These are phyloP conservation scores for Drosophila persimilis DNA, from an alignment of 1,140 invertebrate genomes.

Conservation along the genomic window DNA sequence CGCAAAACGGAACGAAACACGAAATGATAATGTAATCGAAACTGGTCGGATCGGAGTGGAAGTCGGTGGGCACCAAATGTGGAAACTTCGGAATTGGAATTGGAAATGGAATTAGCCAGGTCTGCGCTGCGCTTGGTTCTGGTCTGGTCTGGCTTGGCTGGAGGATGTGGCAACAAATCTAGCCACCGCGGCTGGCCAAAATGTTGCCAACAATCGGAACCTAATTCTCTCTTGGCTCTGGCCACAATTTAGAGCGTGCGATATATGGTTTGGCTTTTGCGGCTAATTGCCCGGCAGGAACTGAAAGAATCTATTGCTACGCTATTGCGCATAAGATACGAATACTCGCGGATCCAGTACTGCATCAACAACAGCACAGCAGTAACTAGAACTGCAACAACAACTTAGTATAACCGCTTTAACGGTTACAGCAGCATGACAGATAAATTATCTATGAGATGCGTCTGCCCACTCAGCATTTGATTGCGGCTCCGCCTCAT, in stretches of 20 bases:
- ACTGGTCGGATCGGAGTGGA: constrained; percentile 65
- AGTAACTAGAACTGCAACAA: constrained; percentile 21
- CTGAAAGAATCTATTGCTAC: constrained; percentile 14
- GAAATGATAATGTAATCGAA: constrained; percentile 80
- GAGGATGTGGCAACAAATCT: constrained; percentile 41
- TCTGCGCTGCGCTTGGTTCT: no score
- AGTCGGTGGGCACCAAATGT: constrained; percentile 48
- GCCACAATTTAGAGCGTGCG: constrained; percentile 42
- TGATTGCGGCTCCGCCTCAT: constrained; percentile 56
- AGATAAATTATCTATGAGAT: constrained; percentile 63
- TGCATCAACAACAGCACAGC: background rate
- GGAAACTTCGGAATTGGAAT: constrained; percentile 65
- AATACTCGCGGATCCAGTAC: constrained; percentile 1
- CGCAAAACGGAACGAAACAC: constrained; percentile 72
- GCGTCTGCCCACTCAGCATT: constrained; percentile 53
- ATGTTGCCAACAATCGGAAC: constrained; percentile 54
- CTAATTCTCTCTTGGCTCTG: constrained; percentile 52
- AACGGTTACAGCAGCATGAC: constrained; percentile 30
- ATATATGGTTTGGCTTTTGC: constrained; percentile 33
- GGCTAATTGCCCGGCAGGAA: constrained; percentile 41
- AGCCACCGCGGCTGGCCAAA: constrained; percentile 17
- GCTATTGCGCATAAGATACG: constrained; percentile 22
- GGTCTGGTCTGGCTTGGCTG: background rate
- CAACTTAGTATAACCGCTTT: constrained; percentile 2
- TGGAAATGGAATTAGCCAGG: constrained; percentile 33